phyloP scores from a whole-genome alignment of 2,888 invertebrate genomes.

The Biston stratarius region DNA sequence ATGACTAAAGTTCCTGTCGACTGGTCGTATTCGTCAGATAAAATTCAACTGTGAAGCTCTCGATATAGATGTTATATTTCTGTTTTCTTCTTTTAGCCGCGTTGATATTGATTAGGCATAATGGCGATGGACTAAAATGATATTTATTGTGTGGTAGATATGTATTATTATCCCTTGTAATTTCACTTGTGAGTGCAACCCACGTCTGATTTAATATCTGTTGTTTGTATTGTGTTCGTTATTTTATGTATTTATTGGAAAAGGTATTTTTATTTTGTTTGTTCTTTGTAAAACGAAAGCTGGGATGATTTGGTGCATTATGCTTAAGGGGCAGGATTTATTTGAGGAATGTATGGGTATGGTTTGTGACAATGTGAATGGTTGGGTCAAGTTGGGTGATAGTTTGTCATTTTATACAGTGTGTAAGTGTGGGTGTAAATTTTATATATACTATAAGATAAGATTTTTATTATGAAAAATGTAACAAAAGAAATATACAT shows the following conservation, averaged over 20 bases:
- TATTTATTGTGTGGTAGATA: constrained; percentile 15
- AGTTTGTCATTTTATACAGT: not conserved
- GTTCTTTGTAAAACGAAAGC: not conserved
- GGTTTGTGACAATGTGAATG: not conserved
- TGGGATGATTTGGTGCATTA: constrained; percentile 12
- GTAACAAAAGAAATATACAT: too few relatives aligned
- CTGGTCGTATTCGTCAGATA: not conserved
- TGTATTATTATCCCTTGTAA: constrained; percentile 8
- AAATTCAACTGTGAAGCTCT: not conserved
- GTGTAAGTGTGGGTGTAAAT: not conserved
- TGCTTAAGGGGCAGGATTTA: not conserved
- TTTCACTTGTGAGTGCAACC: constrained; percentile 14
- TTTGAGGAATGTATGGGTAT: not conserved
- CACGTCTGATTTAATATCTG: constrained; percentile 28
- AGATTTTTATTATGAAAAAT: too few relatives aligned
- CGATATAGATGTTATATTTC: not conserved
- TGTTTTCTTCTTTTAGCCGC: not conserved
- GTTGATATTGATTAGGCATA: not conserved
- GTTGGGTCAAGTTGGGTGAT: not conserved
- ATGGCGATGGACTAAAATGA: not conserved
- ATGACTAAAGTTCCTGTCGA: not conserved
- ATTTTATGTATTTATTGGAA: constrained; percentile 29
- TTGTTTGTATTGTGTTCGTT: constrained; percentile 38
- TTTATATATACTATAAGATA: too few relatives aligned
- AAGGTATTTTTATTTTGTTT: constrained; percentile 5